Percentiles rank a stretch among this genome's conserved stretches.
phyloP scores from a whole-genome alignment of 2,888 invertebrate genomes.

The Clepsis dumicolana region DNA sequence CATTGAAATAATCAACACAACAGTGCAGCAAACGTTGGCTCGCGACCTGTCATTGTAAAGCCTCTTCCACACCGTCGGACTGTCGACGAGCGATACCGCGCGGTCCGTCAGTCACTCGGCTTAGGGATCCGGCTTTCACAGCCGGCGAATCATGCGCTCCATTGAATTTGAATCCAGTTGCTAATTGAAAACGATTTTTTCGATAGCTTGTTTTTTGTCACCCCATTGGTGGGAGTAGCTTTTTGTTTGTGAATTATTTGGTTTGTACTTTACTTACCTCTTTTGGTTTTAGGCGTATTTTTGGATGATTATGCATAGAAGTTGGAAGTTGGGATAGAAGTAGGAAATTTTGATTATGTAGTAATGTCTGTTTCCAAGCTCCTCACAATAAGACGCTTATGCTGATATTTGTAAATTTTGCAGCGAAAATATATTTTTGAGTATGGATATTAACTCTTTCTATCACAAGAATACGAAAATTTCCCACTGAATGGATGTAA shows the following conservation, averaged over 20 bases:
- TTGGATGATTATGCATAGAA: too few relatives aligned
- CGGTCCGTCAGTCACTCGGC: slow-evolving; percentile 34
- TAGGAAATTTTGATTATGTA: too few relatives aligned
- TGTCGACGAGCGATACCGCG: slow-evolving; percentile 23
- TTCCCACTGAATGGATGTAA: not conserved
- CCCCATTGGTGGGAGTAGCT: not conserved
- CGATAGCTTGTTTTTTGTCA: slow-evolving; percentile 37
- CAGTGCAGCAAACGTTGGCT: not conserved
- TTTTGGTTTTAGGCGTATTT: too few relatives aligned
- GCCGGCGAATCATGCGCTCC: slow-evolving; percentile 40
- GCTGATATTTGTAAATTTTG: too few relatives aligned
- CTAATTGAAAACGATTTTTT: slow-evolving; percentile 44
- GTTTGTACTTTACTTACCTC: too few relatives aligned
- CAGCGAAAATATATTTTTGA: too few relatives aligned
- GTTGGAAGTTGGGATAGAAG: too few relatives aligned
- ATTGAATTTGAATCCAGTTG: slow-evolving; percentile 41
- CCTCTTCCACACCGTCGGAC: slow-evolving; percentile 22
- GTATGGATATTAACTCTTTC: too few relatives aligned
- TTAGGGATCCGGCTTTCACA: slow-evolving; percentile 40
- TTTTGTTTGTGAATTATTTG: not conserved
- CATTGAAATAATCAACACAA: not conserved
- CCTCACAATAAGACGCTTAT: too few relatives aligned
- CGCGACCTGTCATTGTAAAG: slow-evolving; percentile 34
- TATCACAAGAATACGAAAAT: not conserved
- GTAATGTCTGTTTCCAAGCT: too few relatives aligned